These are phyloP conservation scores for Geopemphigus sp. DNA, from an alignment of 1,140 invertebrate genomes.

Conservation along the genomic window DNA sequence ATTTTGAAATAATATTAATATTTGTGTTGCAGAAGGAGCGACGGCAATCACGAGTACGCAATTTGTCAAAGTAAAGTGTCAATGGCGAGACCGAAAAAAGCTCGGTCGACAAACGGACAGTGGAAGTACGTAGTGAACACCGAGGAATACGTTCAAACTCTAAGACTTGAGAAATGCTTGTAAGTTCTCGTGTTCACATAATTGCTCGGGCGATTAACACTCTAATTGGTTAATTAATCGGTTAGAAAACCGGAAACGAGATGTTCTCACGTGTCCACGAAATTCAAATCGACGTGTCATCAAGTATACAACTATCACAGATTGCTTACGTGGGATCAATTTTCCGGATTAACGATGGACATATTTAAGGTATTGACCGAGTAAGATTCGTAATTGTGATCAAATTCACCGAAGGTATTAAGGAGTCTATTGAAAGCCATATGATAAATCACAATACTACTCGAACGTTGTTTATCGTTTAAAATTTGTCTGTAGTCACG, in stretches of 20 bases:
- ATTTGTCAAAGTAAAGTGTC: constrained; percentile 76
- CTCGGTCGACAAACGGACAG: constrained; percentile 72
- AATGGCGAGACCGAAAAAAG: constrained; percentile 77
- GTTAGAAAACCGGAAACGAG: constrained; percentile 70
- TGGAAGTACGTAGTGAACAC: constrained; percentile 89
- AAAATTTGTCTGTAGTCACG: too few species aligned
- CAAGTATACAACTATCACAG: constrained; percentile 86
- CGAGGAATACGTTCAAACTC: constrained; percentile 78
- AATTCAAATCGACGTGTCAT: constrained; percentile 76
- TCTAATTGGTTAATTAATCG: constrained; percentile 50
- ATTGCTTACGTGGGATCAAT: constrained; percentile 79
- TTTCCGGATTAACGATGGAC: constrained; percentile 78
- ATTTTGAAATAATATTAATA: background rate
- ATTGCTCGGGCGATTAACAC: background rate
- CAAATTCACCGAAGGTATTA: too few species aligned
- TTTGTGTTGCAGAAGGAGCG: background rate
- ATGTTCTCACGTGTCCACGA: constrained; percentile 76
- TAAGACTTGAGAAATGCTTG: constrained; percentile 81
- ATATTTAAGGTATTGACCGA: constrained; percentile 68
- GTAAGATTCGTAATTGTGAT: too few species aligned
- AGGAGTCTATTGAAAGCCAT: too few species aligned
- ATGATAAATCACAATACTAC: background rate
- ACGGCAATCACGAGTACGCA: constrained; percentile 3
- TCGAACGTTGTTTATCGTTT: too few species aligned
- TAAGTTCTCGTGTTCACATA: constrained; percentile 54